Conservation (phyloP, 2,113 vertebrate genomes). For the Prietella phreatophila region DNA sequence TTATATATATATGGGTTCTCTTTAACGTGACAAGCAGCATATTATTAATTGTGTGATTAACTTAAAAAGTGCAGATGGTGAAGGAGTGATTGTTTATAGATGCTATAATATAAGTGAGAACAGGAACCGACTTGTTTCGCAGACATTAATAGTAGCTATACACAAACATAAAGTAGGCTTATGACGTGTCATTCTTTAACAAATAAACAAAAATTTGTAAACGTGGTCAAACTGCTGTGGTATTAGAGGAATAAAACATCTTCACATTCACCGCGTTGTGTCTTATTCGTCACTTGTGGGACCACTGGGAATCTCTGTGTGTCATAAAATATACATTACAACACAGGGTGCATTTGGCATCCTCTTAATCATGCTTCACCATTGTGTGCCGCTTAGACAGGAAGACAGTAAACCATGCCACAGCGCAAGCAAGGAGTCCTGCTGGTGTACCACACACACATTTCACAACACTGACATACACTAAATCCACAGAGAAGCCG, state of each 20-base stretch:
- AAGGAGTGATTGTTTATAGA: neutral
- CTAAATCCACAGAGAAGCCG: slow-evolving; percentile 14
- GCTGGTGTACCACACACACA: slow-evolving; percentile 6
- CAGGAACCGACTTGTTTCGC: neutral
- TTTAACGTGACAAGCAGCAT: neutral
- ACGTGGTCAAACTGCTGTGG: neutral
- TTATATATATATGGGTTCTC: too few relatives aligned
- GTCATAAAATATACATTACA: slow-evolving; percentile 50
- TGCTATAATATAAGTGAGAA: neutral
- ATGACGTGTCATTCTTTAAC: neutral
- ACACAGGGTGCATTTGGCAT: slow-evolving; percentile 49
- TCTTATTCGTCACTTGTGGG: neutral
- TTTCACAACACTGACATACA: neutral
- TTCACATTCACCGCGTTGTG: neutral
- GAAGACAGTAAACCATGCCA: slow-evolving; percentile 3
- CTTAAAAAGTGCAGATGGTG: neutral
- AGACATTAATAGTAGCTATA: neutral
- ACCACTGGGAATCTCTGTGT: slow-evolving; percentile 48
- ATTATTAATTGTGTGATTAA: neutral
- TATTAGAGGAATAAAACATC: neutral
- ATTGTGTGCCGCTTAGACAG: slow-evolving; percentile 34
- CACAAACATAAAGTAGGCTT: neutral
- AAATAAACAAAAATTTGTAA: neutral
- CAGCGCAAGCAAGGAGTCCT: slow-evolving; percentile 13
- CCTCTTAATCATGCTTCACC: slow-evolving; percentile 35